Percentiles rank a stretch among this genome's conserved stretches.
phyloP scores from a whole-genome alignment of 2,888 invertebrate species.

The Polymixis lichenea region DNA sequence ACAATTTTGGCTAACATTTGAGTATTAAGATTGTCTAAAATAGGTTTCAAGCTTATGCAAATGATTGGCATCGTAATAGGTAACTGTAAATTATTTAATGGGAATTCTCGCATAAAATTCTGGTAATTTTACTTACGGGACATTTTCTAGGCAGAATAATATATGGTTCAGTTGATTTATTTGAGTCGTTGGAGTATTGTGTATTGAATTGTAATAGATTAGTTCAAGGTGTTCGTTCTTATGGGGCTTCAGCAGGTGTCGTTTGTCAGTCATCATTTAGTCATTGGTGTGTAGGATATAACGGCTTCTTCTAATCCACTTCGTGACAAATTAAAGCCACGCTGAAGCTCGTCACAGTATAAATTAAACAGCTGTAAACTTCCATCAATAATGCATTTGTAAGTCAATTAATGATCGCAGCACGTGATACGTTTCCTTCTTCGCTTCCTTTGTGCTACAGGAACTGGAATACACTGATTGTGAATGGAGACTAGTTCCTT shows the following conservation, averaged over 20 bases:
- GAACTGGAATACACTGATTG: constrained; percentile 5
- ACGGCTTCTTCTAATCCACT: constrained; percentile 38
- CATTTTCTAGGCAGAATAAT: not conserved
- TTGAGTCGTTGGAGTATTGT: not conserved
- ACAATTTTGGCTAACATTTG: constrained; percentile 27
- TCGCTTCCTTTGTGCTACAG: constrained; percentile 33
- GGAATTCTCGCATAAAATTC: not conserved
- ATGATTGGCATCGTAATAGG: constrained; percentile 26
- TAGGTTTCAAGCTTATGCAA: constrained; percentile 7
- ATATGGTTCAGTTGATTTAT: constrained; percentile 18
- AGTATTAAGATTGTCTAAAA: constrained; percentile 25
- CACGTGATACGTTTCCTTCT: constrained; percentile 48
- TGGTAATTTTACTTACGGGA: not conserved
- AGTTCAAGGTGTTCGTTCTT: constrained; percentile 22
- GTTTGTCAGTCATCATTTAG: constrained; percentile 30
- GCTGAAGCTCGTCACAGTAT: not conserved
- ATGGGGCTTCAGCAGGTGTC: constrained; percentile 28
- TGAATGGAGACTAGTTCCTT: constrained; percentile 7
- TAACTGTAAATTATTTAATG: constrained; percentile 42
- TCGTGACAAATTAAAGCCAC: constrained; percentile 50
- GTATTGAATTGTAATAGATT: constrained; percentile 6
- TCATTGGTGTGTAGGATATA: constrained; percentile 21
- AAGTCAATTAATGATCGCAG: constrained; percentile 22
- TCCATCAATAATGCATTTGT: constrained; percentile 34
- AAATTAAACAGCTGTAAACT: constrained; percentile 22